Conservation (phyloP, 2,888 invertebrate species). For the Caenorhabditis becei region DNA sequence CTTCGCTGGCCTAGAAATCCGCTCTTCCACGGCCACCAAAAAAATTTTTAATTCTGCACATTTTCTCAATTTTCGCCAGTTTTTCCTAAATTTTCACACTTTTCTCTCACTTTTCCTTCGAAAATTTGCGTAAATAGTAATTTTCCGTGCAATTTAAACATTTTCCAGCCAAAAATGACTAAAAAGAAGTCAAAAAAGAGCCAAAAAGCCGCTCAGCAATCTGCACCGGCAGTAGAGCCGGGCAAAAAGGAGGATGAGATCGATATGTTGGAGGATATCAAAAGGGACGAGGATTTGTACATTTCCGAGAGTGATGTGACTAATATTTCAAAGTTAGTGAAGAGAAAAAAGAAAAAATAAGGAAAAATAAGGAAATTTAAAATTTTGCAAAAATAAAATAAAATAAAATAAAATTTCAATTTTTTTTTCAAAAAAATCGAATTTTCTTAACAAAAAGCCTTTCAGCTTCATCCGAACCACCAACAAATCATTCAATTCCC, state of each 20-base stretch:
- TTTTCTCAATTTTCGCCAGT: slow-evolving; percentile 16
- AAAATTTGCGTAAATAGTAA: background rate
- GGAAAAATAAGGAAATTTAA: background rate
- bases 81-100: slow-evolving; percentile 4
- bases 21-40: slow-evolving; percentile 11
- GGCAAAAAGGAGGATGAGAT: slow-evolving; percentile 30
- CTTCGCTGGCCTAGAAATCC: slow-evolving; percentile 9
- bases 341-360: background rate
- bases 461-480: slow-evolving; percentile 60
- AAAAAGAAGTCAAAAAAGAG: slow-evolving; percentile 49
- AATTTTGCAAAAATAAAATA: background rate
- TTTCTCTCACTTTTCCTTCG: slow-evolving; percentile 3
- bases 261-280: slow-evolving; percentile 50
- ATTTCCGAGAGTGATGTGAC: slow-evolving; percentile 46
- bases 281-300: slow-evolving; percentile 57
- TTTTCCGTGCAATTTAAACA: background rate
- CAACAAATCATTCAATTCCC: slow-evolving; percentile 54
- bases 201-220: slow-evolving; percentile 14
- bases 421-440: too few species aligned
- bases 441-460: too few species aligned
- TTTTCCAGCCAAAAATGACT: slow-evolving; percentile 35
- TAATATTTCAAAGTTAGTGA: slow-evolving; percentile 40
- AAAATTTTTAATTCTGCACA: slow-evolving; percentile 7
- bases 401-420: background rate
- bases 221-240: slow-evolving; percentile 3